Evolutionary conservation across 2,888 invertebrate genomes (phyloP).

Genomic region (Cerastoderma edule): DNA sequence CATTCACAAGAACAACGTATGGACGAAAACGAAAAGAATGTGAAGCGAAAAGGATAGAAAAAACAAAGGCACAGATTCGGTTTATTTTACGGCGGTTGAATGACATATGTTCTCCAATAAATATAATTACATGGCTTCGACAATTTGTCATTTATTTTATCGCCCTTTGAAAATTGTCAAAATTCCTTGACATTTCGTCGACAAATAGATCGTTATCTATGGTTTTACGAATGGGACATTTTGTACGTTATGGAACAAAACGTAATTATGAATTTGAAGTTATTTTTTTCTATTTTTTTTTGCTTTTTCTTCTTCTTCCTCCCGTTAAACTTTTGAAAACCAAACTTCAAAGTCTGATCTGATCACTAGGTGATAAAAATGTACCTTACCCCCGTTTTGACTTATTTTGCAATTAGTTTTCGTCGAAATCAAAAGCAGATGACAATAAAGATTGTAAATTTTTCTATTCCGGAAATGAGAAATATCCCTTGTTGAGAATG

Average conservation of each 20-base stretch:
- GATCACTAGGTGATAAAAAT: background rate
- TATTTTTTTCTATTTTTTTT: background rate
- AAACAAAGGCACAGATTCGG: conserved; percentile 18
- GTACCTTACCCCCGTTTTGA: background rate
- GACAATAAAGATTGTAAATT: no score
- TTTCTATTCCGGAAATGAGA: no score
- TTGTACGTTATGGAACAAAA: conserved; percentile 13
- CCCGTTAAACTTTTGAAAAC: background rate
- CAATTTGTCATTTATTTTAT: conserved; percentile 25
- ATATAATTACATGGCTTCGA: conserved; percentile 25
- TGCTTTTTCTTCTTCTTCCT: no score
- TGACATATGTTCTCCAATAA: conserved; percentile 24
- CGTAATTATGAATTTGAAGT: background rate
- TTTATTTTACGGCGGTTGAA: conserved; percentile 13
- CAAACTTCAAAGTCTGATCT: background rate
- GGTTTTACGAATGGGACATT: conserved; percentile 7
- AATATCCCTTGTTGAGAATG: no score
- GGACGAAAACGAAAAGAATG: no score
- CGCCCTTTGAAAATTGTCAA: conserved; percentile 20
- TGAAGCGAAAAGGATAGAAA: no score
- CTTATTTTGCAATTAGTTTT: background rate
- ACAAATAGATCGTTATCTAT: conserved; percentile 18
- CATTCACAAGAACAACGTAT: no score
- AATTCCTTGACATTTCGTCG: conserved; percentile 20
- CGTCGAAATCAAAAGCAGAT: background rate